phyloP scores from a whole-genome alignment of 2,888 invertebrate species.

The Machimus atricapillus region DNA sequence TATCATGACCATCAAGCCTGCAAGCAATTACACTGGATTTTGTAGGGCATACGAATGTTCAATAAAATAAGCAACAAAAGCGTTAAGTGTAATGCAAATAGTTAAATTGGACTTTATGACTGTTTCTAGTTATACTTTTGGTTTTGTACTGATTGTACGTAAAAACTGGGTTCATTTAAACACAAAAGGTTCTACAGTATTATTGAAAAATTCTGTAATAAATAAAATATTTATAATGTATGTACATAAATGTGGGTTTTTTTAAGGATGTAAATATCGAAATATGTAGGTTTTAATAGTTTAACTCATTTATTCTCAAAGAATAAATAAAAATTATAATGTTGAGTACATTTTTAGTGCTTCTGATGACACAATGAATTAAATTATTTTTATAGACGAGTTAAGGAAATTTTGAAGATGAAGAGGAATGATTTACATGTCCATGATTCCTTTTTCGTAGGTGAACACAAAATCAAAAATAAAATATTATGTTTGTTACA shows the following conservation, averaged over 20 bases:
- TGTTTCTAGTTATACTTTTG: background rate
- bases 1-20: background rate
- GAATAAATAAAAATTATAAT: background rate
- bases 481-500: background rate
- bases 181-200: background rate
- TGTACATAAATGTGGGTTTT: background rate
- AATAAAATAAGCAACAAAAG: slow-evolving; percentile 5
- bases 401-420: background rate
- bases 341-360: background rate
- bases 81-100: slow-evolving; percentile 3
- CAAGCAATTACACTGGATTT: slow-evolving; percentile 10
- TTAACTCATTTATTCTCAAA: background rate
- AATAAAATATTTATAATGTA: background rate
- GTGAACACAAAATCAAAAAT: background rate
- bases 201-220: background rate
- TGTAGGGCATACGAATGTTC: slow-evolving; percentile 8
- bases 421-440: background rate
- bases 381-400: background rate
- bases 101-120: background rate
- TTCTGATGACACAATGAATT: background rate
- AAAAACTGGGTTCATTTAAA: background rate
- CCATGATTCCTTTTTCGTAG: background rate
- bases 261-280: background rate
- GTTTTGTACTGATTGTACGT: background rate
- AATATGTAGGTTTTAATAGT: background rate